Percentiles rank a stretch among this genome's conserved stretches.
Evolutionary conservation across 2,888 invertebrate species (phyloP).

Genomic region (Pachydiplax longipennis): DNA sequence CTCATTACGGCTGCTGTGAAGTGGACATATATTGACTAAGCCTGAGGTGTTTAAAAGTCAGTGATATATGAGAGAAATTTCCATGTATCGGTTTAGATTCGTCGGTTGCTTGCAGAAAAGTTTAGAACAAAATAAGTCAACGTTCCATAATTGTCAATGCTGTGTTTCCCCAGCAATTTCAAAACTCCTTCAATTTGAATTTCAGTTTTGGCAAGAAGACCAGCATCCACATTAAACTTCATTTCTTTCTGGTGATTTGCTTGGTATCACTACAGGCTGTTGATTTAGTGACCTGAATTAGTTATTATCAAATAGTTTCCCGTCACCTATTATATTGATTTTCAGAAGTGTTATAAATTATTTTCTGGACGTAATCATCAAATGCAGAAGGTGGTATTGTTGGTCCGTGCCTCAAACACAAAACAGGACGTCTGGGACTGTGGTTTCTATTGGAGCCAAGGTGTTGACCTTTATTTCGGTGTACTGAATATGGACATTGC

Average conservation of each 20-base stretch:
- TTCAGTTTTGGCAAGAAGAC: not conserved
- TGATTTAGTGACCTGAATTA: not conserved
- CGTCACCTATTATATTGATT: not conserved
- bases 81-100: slow-evolving; percentile 3
- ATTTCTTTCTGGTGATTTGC: not conserved
- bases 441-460: not conserved
- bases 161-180: not conserved
- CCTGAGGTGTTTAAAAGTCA: slow-evolving; percentile 22
- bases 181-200: not conserved
- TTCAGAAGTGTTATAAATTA: not conserved
- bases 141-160: not conserved
- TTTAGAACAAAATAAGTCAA: not conserved
- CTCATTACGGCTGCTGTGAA: not conserved
- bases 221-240: not conserved
- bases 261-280: not conserved
- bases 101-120: slow-evolving; percentile 17
- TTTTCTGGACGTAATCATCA: not conserved
- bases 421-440: not conserved
- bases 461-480: slow-evolving; percentile 9
- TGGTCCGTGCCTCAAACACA: slow-evolving; percentile 13
- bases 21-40: not conserved
- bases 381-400: not conserved
- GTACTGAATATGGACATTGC: slow-evolving; percentile 9
- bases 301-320: not conserved
- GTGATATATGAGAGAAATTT: slow-evolving; percentile 23